Evolutionary conservation across 2,113 vertebrate species (phyloP).

Genomic region (Phrynocephalus versicolor): DNA sequence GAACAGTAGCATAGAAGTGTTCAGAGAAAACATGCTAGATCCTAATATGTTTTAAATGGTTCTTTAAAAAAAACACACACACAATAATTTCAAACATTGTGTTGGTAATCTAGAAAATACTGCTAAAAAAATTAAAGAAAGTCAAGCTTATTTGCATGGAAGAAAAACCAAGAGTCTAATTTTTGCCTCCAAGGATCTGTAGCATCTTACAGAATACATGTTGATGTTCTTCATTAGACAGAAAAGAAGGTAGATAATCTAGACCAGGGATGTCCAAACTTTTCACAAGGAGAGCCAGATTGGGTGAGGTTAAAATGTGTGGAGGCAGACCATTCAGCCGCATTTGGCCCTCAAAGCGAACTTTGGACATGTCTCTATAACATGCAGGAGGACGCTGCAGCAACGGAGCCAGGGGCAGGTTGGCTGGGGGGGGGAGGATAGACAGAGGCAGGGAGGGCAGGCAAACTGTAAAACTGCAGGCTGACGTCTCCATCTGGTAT

Average conservation of each 20-base stretch:
- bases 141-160: background rate
- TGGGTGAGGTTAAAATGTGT: no score
- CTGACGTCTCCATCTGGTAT: no score
- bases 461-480: no score
- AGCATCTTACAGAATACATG: background rate
- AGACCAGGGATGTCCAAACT: no score
- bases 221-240: background rate
- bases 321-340: no score
- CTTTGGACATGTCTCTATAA: no score
- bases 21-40: background rate
- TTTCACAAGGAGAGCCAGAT: no score
- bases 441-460: background rate
- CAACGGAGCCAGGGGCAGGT: no score
- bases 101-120: background rate
- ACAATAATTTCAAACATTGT: background rate
- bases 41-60: background rate
- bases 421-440: no score
- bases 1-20: background rate
- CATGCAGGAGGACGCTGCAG: no score
- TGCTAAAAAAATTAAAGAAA: background rate
- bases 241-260: background rate
- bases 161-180: background rate
- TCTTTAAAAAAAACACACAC: background rate
- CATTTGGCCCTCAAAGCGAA: no score
- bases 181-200: background rate